Evolutionary conservation across 2,797 vertebrate genomes (phyloP).

Genomic region (Adrianichthys oophorus): DNA sequence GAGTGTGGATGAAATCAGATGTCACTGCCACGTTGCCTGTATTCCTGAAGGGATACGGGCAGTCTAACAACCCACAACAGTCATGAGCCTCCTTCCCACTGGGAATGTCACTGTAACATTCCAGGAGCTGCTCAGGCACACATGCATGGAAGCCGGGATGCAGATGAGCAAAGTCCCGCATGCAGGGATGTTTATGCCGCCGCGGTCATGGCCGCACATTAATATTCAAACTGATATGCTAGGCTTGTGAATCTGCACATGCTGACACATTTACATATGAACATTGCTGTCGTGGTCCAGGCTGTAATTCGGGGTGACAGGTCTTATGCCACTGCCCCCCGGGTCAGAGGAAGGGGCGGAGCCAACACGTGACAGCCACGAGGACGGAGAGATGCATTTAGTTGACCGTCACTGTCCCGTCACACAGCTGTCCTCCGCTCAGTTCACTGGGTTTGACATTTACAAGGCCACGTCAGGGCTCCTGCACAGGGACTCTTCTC

Average conservation of each 20-base stretch:
- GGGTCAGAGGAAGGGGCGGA: conserved; percentile 56
- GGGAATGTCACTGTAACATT: conserved; percentile 74
- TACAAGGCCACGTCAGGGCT: conserved; percentile 14
- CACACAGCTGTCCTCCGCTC: conserved; percentile 26
- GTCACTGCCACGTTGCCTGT: conserved; percentile 40
- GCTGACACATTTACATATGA: conserved; percentile 73
- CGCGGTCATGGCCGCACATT: conserved; percentile 58
- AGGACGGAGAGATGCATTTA: conserved; percentile 41
- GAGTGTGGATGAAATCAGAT: conserved; percentile 48
- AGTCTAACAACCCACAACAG: conserved; percentile 54
- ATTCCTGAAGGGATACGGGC: conserved; percentile 49
- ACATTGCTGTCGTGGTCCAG: conserved; percentile 40
- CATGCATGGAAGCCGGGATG: conserved; percentile 28
- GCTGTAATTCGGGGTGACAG: conserved; percentile 65
- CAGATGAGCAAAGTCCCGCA: conserved; percentile 20
- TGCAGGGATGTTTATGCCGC: conserved; percentile 44
- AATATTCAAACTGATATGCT: conserved; percentile 68
- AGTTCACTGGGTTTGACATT: conserved; percentile 2
- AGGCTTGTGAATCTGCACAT: conserved; percentile 45
- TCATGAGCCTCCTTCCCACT: conserved; percentile 73
- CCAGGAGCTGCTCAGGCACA: conserved; percentile 52
- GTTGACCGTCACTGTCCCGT: conserved; percentile 43
- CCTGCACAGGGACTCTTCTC: not conserved
- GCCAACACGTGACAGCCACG: conserved; percentile 56
- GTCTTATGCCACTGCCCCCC: conserved; percentile 64